A percentile compares a stretch with the other conserved stretches of the same genome.
Conservation (phyloP, 1,140 invertebrate species). For the Drosophila nigrodunni region DNA sequence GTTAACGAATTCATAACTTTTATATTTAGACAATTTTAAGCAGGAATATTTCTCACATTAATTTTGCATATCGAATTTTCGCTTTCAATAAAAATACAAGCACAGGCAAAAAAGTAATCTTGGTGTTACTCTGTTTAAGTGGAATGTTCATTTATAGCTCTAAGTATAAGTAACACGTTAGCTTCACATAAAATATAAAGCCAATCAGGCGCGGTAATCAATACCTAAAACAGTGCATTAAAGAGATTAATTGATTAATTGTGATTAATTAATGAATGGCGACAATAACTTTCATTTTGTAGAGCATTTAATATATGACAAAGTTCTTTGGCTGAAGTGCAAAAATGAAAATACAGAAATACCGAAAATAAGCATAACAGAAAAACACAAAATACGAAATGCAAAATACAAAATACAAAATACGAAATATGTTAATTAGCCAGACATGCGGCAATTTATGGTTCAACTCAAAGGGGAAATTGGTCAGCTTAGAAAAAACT, state of each 20-base stretch:
- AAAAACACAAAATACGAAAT: conserved; percentile 30
- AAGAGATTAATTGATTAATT: too few species aligned
- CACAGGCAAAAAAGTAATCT: too few species aligned
- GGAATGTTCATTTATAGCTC: too few species aligned
- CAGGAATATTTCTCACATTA: conserved; percentile 28
- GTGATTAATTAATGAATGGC: too few species aligned
- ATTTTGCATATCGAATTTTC: conserved; percentile 32
- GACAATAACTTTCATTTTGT: conserved; percentile 55
- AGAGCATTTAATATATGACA: not conserved
- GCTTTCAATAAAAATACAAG: conserved; percentile 44
- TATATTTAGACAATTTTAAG: conserved; percentile 40
- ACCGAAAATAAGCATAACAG: conserved; percentile 18
- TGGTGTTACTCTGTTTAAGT: too few species aligned
- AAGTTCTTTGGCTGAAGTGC: conserved; percentile 47
- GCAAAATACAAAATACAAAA: conserved; percentile 17
- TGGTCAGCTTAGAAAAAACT: conserved; percentile 25
- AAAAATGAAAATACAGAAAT: conserved; percentile 44
- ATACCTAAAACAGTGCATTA: too few species aligned
- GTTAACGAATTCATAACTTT: conserved; percentile 27
- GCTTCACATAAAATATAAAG: too few species aligned
- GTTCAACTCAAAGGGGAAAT: conserved; percentile 42
- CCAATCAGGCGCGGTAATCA: too few species aligned
- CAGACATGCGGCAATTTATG: conserved; percentile 49
- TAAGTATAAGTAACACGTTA: not conserved
- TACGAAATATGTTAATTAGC: conserved; percentile 53